These are phyloP conservation scores for Sebastes oblongus DNA, from an alignment of 2,797 vertebrate genomes.

Conservation along the genomic window DNA sequence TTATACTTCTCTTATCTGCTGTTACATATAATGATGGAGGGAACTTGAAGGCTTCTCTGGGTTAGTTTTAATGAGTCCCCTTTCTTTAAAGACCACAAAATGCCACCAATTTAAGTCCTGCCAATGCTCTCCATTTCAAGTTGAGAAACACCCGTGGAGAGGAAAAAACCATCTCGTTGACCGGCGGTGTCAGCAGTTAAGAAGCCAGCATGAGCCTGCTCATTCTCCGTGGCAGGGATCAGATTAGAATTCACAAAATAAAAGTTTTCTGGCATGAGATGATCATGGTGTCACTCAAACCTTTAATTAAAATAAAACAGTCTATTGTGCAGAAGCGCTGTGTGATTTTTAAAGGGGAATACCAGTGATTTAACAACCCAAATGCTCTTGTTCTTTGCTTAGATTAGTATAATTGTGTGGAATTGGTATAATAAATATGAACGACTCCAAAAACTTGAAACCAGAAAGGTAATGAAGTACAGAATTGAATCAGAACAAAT, in stretches of 20 bases:
- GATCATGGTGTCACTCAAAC: constrained; percentile 88
- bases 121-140: constrained; percentile 94
- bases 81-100: constrained; percentile 93
- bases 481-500: background rate
- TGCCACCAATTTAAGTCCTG: constrained; percentile 97
- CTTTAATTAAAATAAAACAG: constrained; percentile 93
- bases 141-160: constrained; percentile 91
- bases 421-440: background rate
- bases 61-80: constrained; percentile 96
- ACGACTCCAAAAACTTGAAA: background rate
- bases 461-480: background rate
- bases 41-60: constrained; percentile 86
- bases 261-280: constrained; percentile 91
- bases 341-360: constrained; percentile 33
- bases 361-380: background rate
- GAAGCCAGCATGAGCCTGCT: constrained; percentile 92
- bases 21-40: constrained; percentile 94
- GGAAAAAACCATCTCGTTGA: constrained; percentile 86
- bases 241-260: constrained; percentile 96
- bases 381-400: constrained; percentile 4
- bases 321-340: background rate
- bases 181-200: constrained; percentile 93
- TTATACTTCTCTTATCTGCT: constrained; percentile 95
- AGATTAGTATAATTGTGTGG: background rate
- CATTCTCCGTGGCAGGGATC: constrained; percentile 89